Percentiles rank a stretch among this genome's conserved stretches.
Conservation (phyloP, 2,113 vertebrate species). For the Oreochromis aureus region DNA sequence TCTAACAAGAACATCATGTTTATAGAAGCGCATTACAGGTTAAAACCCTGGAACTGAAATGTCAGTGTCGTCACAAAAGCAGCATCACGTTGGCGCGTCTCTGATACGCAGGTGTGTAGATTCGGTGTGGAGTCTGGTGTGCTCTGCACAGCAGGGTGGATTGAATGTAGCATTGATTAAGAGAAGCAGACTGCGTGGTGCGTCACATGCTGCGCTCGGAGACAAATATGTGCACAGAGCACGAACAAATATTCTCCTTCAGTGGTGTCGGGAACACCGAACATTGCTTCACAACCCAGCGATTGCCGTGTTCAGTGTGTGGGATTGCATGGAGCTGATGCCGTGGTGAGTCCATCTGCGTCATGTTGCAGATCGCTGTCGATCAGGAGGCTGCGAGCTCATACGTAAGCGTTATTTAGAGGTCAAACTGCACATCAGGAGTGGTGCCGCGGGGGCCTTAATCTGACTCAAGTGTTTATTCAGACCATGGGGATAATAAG, state of each 20-base stretch:
- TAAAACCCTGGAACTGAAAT: background rate
- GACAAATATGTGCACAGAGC: slow-evolving; percentile 1
- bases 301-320: background rate
- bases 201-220: background rate
- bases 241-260: background rate
- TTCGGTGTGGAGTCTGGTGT: background rate
- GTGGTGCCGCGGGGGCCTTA: background rate
- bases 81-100: too few species aligned
- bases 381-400: background rate
- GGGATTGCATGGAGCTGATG: slow-evolving; percentile 10
- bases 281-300: background rate
- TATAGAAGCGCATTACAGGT: background rate
- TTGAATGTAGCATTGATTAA: background rate
- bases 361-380: background rate
- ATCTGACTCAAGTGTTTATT: slow-evolving; percentile 14
- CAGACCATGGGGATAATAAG: background rate
- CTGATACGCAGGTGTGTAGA: background rate
- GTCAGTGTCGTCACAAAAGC: background rate
- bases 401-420: slow-evolving; percentile 3
- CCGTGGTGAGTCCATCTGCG: background rate
- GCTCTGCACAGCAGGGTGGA: background rate
- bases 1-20: background rate
- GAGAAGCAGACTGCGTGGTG: slow-evolving; percentile 17
- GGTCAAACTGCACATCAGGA: slow-evolving; percentile 15
- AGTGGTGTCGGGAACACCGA: background rate